These are phyloP conservation scores for Acleris emargana DNA, from an alignment of 2,888 invertebrate genomes.

Conservation along the genomic window DNA sequence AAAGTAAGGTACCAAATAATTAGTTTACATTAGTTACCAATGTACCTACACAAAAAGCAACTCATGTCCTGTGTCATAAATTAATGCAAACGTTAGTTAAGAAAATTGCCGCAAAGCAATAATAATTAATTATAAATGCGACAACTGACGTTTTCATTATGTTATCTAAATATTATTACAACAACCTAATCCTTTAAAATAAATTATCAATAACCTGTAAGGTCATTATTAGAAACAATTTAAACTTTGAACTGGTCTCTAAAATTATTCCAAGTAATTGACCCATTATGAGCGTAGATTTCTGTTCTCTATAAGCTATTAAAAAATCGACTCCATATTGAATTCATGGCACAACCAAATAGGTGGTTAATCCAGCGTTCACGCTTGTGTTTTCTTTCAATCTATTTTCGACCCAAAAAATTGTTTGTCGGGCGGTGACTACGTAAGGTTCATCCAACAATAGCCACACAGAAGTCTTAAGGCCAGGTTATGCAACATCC, in stretches of 20 bases:
- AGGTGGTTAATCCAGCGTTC: too few species aligned
- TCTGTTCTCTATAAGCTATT: too few species aligned
- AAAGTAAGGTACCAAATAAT: too few species aligned
- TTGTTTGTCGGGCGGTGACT: too few species aligned
- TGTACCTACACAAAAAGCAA: too few species aligned
- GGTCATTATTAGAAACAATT: background rate
- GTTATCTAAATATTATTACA: background rate
- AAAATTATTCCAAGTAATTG: background rate
- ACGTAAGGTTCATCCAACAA: background rate
- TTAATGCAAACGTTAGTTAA: too few species aligned
- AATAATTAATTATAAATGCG: background rate
- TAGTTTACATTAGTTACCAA: too few species aligned
- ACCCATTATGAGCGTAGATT: background rate
- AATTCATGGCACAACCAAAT: too few species aligned
- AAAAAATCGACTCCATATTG: background rate
- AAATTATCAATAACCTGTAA: background rate
- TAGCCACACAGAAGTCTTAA: background rate
- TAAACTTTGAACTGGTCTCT: background rate
- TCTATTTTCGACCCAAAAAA: too few species aligned
- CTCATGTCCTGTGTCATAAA: too few species aligned
- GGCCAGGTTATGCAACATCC: slow-evolving; percentile 45
- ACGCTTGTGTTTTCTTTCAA: too few species aligned
- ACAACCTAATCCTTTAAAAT: background rate
- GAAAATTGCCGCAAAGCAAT: background rate
- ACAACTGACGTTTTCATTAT: background rate